Percentiles rank a stretch among this genome's conserved stretches.
phyloP scores from a whole-genome alignment of 2,113 vertebrate species.

The Telmatochromis sp. region DNA sequence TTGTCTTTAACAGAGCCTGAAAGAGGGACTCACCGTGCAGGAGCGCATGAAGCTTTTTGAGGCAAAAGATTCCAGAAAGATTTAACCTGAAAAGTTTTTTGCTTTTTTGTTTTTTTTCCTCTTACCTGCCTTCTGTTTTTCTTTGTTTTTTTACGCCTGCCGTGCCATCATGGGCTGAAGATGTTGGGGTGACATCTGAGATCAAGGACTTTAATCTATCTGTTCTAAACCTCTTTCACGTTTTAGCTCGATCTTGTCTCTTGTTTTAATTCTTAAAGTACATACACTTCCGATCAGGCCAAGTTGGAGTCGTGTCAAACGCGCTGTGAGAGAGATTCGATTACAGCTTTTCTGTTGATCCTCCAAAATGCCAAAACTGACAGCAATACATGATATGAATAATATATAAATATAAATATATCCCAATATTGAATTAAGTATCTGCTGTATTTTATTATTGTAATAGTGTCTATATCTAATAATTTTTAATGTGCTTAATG shows the following conservation, averaged over 20 bases:
- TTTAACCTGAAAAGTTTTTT: slow-evolving; percentile 49
- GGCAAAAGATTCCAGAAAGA: slow-evolving; percentile 91
- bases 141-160: not conserved
- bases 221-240: slow-evolving; percentile 13
- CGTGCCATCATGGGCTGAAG: slow-evolving; percentile 19
- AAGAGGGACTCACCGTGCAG: slow-evolving; percentile 95
- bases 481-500: slow-evolving; percentile 36
- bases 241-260: not conserved
- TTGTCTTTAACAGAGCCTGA: slow-evolving; percentile 81
- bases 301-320: slow-evolving; percentile 26
- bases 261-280: not conserved
- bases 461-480: slow-evolving; percentile 56
- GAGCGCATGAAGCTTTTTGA: slow-evolving; percentile 97
- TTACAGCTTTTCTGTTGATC: slow-evolving; percentile 35
- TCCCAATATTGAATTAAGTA: slow-evolving; percentile 54
- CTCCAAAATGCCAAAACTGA: slow-evolving; percentile 58
- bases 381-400: slow-evolving; percentile 51
- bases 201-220: slow-evolving; percentile 5
- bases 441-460: slow-evolving; percentile 70
- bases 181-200: not conserved
- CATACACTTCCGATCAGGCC: slow-evolving; percentile 7
- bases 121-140: not conserved
- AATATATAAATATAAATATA: slow-evolving; percentile 40
- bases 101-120: not conserved
- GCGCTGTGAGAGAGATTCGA: slow-evolving; percentile 33